These are phyloP conservation scores for Drosophila tanythrix DNA, from an alignment of 2,888 invertebrate genomes.

Conservation along the genomic window DNA sequence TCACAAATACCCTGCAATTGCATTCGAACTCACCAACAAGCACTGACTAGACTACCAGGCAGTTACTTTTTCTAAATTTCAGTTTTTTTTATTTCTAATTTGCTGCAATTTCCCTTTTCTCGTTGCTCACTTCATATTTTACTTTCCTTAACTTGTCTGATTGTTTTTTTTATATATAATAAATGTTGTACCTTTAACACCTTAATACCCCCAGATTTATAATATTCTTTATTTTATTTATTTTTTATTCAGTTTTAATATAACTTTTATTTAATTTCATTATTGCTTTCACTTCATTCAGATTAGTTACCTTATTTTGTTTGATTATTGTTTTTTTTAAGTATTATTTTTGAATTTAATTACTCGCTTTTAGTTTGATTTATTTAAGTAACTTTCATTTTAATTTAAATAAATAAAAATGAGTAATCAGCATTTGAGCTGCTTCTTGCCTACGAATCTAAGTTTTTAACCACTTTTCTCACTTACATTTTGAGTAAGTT, in stretches of 20 bases:
- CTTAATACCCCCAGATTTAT: no score
- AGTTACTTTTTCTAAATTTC: background rate
- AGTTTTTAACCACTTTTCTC: background rate
- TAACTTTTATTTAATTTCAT: background rate
- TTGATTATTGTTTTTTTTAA: background rate
- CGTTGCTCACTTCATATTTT: background rate
- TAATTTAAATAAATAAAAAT: background rate
- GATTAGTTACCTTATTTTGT: background rate
- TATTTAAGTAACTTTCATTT: background rate
- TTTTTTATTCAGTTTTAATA: background rate
- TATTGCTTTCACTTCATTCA: background rate
- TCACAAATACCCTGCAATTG: slow-evolving; percentile 17
- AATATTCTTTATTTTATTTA: background rate
- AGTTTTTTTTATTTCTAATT: background rate
- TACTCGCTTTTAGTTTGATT: background rate
- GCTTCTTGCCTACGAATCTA: background rate
- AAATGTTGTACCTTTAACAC: background rate
- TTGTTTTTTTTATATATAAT: background rate
- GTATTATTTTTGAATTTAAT: background rate
- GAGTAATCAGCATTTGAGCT: background rate
- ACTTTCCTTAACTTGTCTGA: background rate
- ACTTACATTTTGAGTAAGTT: background rate
- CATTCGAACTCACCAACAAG: background rate
- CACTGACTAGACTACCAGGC: background rate
- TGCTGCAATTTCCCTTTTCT: background rate